These are phyloP conservation scores for Tetragonula clypearis DNA, from an alignment of 1,140 invertebrate genomes.

Conservation along the genomic window DNA sequence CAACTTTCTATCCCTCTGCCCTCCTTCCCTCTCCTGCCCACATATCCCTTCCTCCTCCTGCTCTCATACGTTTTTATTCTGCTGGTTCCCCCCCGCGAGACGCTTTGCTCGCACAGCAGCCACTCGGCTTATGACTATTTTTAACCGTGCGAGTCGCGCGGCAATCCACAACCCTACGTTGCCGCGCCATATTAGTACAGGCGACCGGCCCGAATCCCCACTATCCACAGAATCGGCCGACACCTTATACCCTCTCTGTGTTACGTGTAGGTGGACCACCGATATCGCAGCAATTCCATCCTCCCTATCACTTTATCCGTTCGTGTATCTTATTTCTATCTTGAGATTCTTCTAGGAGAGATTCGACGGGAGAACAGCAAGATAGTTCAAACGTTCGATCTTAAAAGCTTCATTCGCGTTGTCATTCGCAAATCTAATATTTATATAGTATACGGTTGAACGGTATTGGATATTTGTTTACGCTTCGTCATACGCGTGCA, in stretches of 20 bases:
- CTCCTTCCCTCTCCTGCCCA: not conserved
- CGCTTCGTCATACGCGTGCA: not conserved
- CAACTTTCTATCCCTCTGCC: conserved; percentile 4
- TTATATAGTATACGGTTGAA: not conserved
- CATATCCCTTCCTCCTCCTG: not conserved
- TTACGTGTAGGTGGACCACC: conserved; percentile 69
- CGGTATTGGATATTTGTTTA: no score
- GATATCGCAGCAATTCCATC: conserved; percentile 17
- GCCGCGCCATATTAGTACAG: conserved; percentile 82
- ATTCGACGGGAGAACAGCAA: not conserved
- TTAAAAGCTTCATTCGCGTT: not conserved
- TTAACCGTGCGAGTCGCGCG: conserved; percentile 77
- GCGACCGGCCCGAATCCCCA: conserved; percentile 77
- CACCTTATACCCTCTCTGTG: conserved; percentile 77
- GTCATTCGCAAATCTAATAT: not conserved
- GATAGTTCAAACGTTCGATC: not conserved
- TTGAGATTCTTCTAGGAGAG: not conserved
- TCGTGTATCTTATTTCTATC: not conserved
- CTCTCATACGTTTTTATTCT: conserved; percentile 47
- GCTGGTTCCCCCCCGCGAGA: conserved; percentile 38
- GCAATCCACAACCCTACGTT: conserved; percentile 78
- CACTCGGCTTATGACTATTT: conserved; percentile 81
- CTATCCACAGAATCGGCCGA: conserved; percentile 78
- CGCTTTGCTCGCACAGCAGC: conserved; percentile 69
- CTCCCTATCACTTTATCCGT: not conserved